Conservation (phyloP, 2,113 vertebrate species). For the Pelodiscus sinensis region DNA sequence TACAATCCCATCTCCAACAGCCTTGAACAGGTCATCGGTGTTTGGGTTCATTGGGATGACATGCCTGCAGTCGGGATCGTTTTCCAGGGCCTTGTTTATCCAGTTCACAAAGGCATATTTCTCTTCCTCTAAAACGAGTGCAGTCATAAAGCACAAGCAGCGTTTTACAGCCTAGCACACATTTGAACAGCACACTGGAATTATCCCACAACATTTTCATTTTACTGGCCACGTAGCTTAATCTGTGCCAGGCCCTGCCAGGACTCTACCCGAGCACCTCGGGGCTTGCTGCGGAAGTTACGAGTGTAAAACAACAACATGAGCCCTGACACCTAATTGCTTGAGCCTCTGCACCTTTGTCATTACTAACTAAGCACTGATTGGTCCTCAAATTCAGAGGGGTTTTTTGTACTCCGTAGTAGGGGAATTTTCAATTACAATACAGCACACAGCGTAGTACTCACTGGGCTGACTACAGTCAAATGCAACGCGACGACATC, state of each 20-base stretch:
- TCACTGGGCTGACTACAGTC: not conserved
- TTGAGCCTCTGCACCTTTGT: no score
- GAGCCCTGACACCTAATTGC: no score
- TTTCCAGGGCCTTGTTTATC: slow-evolving; percentile 92
- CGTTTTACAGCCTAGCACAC: not conserved
- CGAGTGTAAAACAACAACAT: no score
- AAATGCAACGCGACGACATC: not conserved
- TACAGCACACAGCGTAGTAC: not conserved
- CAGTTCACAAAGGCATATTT: slow-evolving; percentile 95
- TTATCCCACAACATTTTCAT: not conserved
- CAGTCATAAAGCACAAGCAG: slow-evolving; percentile 14
- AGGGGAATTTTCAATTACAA: not conserved
- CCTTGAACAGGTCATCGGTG: slow-evolving; percentile 88
- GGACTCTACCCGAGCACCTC: no score
- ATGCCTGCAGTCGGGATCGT: slow-evolving; percentile 86
- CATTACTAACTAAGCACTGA: not conserved
- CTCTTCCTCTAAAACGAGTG: slow-evolving; percentile 87
- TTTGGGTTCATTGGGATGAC: slow-evolving; percentile 92
- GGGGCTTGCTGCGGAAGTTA: no score
- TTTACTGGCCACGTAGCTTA: not conserved
- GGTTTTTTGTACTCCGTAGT: not conserved
- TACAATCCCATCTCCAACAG: slow-evolving; percentile 89
- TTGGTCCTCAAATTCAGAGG: not conserved
- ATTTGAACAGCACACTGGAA: not conserved
- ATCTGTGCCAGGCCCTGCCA: no score